These are phyloP conservation scores for Cladorhizidae sp. DNA, from an alignment of 37 sponge, comb jelly and placozoan genomes.

Conservation along the genomic window DNA sequence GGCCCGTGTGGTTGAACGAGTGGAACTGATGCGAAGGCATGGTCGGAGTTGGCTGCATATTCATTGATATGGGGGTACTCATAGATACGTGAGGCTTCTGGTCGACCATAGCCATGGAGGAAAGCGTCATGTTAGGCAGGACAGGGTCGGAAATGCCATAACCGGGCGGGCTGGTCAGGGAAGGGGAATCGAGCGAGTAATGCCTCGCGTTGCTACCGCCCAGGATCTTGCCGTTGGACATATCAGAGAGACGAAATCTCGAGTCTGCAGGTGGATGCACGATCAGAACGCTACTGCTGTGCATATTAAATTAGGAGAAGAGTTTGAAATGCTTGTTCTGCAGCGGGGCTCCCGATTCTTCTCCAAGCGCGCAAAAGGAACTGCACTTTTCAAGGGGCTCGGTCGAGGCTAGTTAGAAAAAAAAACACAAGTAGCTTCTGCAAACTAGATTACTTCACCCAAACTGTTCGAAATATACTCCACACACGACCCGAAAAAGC, in stretches of 20 bases:
- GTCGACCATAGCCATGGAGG: neutral
- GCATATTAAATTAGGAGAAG: slow-evolving; percentile 18
- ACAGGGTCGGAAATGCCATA: slow-evolving; percentile 27
- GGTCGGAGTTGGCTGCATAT: neutral
- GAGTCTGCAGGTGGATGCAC: slow-evolving; percentile 49
- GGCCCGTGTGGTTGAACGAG: slow-evolving; percentile 32
- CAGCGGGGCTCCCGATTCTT: too few relatives aligned
- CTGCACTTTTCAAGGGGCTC: too few relatives aligned
- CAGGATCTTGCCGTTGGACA: slow-evolving; percentile 39
- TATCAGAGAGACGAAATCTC: slow-evolving; percentile 48
- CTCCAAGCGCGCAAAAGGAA: too few relatives aligned
- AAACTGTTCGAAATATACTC: too few relatives aligned
- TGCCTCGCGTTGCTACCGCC: slow-evolving; percentile 24
- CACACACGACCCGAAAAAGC: too few relatives aligned
- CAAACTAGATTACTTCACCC: neutral
- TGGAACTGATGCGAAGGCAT: slow-evolving; percentile 34
- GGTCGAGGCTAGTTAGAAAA: too few relatives aligned
- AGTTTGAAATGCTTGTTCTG: neutral
- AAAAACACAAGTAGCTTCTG: neutral
- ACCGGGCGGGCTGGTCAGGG: slow-evolving; percentile 61
- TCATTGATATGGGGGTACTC: slow-evolving; percentile 19
- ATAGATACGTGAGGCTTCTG: slow-evolving; percentile 21
- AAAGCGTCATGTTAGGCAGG: neutral
- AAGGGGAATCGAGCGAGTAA: slow-evolving; percentile 65
- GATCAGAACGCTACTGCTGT: slow-evolving; percentile 72